Percentiles rank a stretch among this genome's conserved stretches.
These are phyloP conservation scores for Panzeria rudis DNA, from an alignment of 2,888 invertebrate genomes.

Conservation along the genomic window DNA sequence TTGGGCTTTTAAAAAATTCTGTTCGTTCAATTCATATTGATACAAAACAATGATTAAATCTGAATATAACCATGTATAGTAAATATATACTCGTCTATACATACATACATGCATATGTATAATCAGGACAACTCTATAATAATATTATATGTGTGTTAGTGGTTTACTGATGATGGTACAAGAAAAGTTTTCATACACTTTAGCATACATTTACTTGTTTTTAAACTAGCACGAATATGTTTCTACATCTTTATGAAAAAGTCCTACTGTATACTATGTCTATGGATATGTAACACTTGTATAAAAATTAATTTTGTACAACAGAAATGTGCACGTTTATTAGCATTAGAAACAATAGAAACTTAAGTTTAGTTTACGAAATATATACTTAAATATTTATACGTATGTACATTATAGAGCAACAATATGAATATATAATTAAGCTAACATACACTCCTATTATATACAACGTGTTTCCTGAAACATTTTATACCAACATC, in stretches of 20 bases:
- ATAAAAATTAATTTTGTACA: neutral
- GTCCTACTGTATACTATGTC: neutral
- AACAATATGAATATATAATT: slow-evolving; percentile 43
- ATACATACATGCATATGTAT: neutral
- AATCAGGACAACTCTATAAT: slow-evolving; percentile 55
- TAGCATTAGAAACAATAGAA: neutral
- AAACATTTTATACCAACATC: slow-evolving; percentile 41
- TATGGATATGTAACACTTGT: neutral
- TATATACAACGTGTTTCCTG: slow-evolving; percentile 25
- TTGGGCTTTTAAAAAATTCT: no score
- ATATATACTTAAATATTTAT: neutral
- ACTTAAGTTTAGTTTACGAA: neutral
- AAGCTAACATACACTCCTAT: neutral
- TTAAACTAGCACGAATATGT: neutral
- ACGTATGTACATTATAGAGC: neutral
- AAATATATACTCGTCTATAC: no score
- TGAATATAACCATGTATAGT: no score
- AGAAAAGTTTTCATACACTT: neutral
- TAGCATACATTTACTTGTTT: neutral
- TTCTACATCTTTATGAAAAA: neutral
- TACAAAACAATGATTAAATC: neutral
- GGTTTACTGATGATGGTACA: slow-evolving; percentile 1
- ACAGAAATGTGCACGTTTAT: neutral
- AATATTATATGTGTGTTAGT: slow-evolving; percentile 30
- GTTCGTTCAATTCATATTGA: neutral